These are phyloP conservation scores for Tyria jacobaeae DNA, from an alignment of 2,888 invertebrate species.

Conservation along the genomic window DNA sequence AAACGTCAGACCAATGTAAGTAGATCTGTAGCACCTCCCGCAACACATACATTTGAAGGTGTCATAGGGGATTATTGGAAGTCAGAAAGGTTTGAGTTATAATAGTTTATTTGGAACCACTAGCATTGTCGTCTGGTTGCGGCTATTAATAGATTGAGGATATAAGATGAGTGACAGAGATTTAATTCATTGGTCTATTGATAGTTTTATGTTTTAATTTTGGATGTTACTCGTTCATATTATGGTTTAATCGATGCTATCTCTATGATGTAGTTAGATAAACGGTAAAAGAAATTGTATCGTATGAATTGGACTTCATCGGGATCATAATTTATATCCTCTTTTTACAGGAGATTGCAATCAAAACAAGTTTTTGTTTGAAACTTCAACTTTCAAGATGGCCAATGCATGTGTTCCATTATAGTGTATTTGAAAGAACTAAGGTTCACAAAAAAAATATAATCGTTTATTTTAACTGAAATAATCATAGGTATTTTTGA, in stretches of 20 bases:
- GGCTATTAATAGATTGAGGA: conserved; percentile 43
- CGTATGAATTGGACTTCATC: not conserved
- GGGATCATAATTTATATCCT: no score
- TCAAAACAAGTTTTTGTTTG: no score
- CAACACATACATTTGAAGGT: not conserved
- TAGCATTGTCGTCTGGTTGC: conserved; percentile 34
- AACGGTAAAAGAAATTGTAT: no score
- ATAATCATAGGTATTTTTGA: no score
- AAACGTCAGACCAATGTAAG: conserved; percentile 55
- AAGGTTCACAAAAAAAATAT: no score
- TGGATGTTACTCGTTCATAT: conserved; percentile 5
- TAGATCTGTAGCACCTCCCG: conserved; percentile 25
- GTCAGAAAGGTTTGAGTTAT: conserved; percentile 14
- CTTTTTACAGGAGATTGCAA: no score
- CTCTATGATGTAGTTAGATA: not conserved
- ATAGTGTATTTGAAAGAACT: not conserved
- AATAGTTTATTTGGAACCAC: conserved; percentile 23
- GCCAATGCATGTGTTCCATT: not conserved
- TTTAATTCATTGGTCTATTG: conserved; percentile 53
- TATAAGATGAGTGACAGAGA: conserved; percentile 35
- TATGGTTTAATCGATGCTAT: not conserved
- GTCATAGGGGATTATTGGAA: conserved; percentile 1
- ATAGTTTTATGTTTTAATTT: conserved; percentile 50
- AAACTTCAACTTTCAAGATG: no score
- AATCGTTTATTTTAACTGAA: no score